Evolutionary conservation across 2,888 invertebrate genomes (phyloP).

Genomic region (Monoplex corrugatus): DNA sequence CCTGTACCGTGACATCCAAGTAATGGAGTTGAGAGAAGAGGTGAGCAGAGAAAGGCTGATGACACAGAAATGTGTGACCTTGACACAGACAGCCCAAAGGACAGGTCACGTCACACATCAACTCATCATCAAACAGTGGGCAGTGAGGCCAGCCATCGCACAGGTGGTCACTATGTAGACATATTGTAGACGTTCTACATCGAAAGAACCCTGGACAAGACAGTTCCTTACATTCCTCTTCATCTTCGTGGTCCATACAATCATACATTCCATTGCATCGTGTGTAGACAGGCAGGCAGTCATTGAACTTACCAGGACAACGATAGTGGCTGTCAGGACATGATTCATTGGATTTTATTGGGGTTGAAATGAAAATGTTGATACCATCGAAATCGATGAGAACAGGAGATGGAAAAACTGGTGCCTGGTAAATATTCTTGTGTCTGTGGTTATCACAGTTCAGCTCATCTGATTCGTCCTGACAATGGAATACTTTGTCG

Average conservation of each 20-base stretch:
- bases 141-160: constrained; percentile 37
- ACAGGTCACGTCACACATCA: neutral
- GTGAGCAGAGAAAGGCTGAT: neutral
- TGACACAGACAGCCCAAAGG: neutral
- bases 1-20: neutral
- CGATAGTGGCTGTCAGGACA: neutral
- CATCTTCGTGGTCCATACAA: neutral
- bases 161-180: constrained; percentile 14
- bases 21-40: neutral
- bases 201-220: constrained; percentile 32
- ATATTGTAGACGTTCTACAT: neutral
- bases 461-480: neutral
- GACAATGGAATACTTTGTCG: neutral
- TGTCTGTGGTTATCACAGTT: neutral
- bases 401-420: neutral
- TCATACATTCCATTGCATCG: constrained; percentile 12
- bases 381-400: neutral
- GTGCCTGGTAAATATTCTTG: neutral
- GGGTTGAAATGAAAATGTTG: neutral
- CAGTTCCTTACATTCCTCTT: neutral
- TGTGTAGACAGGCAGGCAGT: neutral
- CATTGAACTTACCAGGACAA: neutral
- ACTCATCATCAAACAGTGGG: neutral
- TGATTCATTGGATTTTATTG: neutral
- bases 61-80: neutral